Base-by-base conservation (phyloP, 2,797 vertebrate genomes). In the Stomatorhinus walkeri region DNA sequence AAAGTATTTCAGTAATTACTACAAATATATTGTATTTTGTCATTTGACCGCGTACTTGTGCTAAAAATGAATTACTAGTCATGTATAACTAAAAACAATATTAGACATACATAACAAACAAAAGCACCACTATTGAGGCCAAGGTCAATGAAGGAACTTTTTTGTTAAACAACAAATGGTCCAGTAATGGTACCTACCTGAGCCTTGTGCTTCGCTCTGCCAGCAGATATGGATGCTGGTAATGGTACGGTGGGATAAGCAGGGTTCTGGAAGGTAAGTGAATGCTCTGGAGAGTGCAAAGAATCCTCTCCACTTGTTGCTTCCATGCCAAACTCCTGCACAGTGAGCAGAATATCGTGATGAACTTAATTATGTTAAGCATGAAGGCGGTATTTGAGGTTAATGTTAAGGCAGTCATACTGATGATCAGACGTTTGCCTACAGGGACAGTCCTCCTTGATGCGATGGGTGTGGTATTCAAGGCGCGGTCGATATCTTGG, bases 401-500 rank as follows among this genome's bases (percentile, higher is more conserved):
- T 14, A 36, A 14, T 36, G 28, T 68, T 68, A 68, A 68, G 61
- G 12, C 10, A 14, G 24, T 12, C 24, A 32, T 4, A 14, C 61
- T 32, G 28, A 72, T 72, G 64, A 72, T 46, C 36, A 40, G 72
- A 79, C 12, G 19, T 43, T n/a, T 79, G n/a, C 72, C 16, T 79
- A 79, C 72, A 79, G 72, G 14, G 6, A 79, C 36, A 79, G 72
- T 43, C 72, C 40, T 43, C n/a, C 72, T 79, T 79, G 36, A 5
- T 9, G 36, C 7, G 72, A 79, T 79, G 72, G 72, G 16, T 4
- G 72, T 40, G 72, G 36, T 5, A 43, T 79, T 79, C 72, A 99
- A 96, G 19, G 98, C 98, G 9, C 97, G 97, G 91, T 98, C 97
- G 64, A 99, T 99, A 92, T 99, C 98, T 91, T 98, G 96, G 91